These are phyloP conservation scores for Leptestheria dahalacensis DNA, from an alignment of 1,140 invertebrate species.

Conservation along the genomic window DNA sequence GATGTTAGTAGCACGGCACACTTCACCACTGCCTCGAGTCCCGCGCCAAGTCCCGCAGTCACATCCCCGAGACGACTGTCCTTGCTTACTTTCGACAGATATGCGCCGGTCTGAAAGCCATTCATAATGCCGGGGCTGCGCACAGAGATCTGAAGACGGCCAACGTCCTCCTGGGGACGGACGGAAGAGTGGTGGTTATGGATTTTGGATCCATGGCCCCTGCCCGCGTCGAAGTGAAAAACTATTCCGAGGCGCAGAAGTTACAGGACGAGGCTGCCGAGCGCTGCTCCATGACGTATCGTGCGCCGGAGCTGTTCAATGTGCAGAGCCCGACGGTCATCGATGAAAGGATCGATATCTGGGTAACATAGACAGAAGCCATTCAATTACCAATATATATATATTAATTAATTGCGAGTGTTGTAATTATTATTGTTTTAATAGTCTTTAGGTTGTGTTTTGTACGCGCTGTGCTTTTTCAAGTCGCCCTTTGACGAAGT, in stretches of 20 bases:
- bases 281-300: constrained; percentile 70
- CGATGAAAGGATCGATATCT: constrained; percentile 73
- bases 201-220: constrained; percentile 65
- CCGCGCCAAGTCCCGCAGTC: constrained; percentile 38
- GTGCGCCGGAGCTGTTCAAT: constrained; percentile 74
- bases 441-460: constrained; percentile 67
- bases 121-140: constrained; percentile 59
- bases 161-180: constrained; percentile 59
- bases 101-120: constrained; percentile 54
- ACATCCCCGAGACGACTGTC: constrained; percentile 45
- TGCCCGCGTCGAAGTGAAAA: constrained; percentile 56
- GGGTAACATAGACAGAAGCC: no score
- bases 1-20: constrained; percentile 46
- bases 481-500: constrained; percentile 72
- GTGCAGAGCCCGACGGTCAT: constrained; percentile 63
- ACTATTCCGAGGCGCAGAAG: constrained; percentile 49
- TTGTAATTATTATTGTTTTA: constrained; percentile 26
- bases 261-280: constrained; percentile 69
- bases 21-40: constrained; percentile 49
- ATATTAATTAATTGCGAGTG: neutral
- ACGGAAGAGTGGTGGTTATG: constrained; percentile 58
- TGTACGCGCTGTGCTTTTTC: constrained; percentile 72
- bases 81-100: constrained; percentile 54
- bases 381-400: neutral
- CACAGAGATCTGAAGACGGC: constrained; percentile 73